Conservation (phyloP, 2,113 vertebrate genomes). For the Platichthys flesus region DNA sequence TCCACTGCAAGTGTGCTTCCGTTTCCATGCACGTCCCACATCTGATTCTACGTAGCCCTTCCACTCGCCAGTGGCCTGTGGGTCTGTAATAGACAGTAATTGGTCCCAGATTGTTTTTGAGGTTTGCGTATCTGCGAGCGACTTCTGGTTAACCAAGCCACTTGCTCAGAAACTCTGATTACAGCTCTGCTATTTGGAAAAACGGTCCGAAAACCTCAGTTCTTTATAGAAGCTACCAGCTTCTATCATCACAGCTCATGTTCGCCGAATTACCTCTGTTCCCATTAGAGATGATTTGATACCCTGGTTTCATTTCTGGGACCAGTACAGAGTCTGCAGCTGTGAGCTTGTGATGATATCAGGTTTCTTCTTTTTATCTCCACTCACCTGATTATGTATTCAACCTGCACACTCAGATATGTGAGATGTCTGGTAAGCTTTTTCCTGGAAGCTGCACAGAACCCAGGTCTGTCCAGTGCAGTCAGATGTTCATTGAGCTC, state of each 20-base stretch:
- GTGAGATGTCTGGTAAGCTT: no score
- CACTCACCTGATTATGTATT: background rate
- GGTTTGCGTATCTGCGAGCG: slow-evolving; percentile 65
- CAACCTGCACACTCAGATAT: background rate
- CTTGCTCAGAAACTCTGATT: slow-evolving; percentile 79
- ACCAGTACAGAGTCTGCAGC: background rate
- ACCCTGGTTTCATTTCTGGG: slow-evolving; percentile 12
- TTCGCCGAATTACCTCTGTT: slow-evolving; percentile 62
- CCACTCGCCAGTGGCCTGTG: slow-evolving; percentile 66
- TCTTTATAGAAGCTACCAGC: slow-evolving; percentile 74
- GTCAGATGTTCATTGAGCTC: slow-evolving; percentile 20
- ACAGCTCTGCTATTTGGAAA: slow-evolving; percentile 72
- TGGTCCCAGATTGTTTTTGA: slow-evolving; percentile 81
- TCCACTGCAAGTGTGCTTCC: slow-evolving; percentile 40
- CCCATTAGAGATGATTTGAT: slow-evolving; percentile 40
- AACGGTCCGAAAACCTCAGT: slow-evolving; percentile 68
- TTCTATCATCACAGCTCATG: slow-evolving; percentile 60
- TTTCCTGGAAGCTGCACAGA: no score
- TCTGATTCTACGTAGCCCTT: slow-evolving; percentile 65
- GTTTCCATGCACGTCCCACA: slow-evolving; percentile 54
- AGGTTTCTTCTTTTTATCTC: background rate
- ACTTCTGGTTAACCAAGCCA: slow-evolving; percentile 77
- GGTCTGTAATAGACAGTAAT: slow-evolving; percentile 80
- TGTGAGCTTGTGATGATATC: background rate
- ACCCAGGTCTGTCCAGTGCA: background rate